Percentiles rank a stretch among this genome's conserved stretches.
These are phyloP conservation scores for Hipposideros armiger DNA, from an alignment of 2,113 vertebrate species.

Conservation along the genomic window DNA sequence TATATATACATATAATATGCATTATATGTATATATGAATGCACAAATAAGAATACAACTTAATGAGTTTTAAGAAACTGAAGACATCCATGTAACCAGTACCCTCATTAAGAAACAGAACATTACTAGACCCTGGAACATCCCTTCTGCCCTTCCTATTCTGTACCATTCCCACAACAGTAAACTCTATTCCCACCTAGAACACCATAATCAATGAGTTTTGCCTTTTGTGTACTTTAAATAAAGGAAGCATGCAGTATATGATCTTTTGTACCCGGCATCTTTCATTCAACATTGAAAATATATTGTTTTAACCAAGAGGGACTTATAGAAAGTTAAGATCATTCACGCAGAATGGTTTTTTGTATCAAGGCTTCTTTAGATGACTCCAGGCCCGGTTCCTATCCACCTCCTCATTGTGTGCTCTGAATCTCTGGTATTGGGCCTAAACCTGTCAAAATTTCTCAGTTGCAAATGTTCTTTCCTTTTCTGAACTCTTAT, in stretches of 20 bases:
- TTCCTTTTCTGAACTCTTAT: background rate
- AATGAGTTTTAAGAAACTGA: background rate
- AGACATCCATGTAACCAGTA: background rate
- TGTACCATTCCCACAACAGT: background rate
- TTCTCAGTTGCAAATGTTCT: background rate
- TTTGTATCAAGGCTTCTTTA: background rate
- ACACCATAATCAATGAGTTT: background rate
- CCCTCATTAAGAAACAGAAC: background rate
- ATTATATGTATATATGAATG: background rate
- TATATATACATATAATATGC: background rate
- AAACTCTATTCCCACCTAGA: background rate
- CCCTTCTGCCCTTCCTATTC: background rate
- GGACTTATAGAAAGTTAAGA: background rate
- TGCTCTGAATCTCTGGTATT: background rate
- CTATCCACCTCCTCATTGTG: background rate
- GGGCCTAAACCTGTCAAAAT: background rate
- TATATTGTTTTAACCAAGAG: background rate
- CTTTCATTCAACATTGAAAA: background rate
- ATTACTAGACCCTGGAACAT: accelerated
- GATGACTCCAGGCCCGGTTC: background rate
- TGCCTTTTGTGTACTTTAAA: background rate
- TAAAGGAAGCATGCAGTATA: background rate
- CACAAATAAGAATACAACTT: background rate
- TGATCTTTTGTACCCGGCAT: background rate
- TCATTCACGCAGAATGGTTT: background rate